phyloP scores from a whole-genome alignment of 2,113 vertebrate species.

The Meriones unguiculatus region DNA sequence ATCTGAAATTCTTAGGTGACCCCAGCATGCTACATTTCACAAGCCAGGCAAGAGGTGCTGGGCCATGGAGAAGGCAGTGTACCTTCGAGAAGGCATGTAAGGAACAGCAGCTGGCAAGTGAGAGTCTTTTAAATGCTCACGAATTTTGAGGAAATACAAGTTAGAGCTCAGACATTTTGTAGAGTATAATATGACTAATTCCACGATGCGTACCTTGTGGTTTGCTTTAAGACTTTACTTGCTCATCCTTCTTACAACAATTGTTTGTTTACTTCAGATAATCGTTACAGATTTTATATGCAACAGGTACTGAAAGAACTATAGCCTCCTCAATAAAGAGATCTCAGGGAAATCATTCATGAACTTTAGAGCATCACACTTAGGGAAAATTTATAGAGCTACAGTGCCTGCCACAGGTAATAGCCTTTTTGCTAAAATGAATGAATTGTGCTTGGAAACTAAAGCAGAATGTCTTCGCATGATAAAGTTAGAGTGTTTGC shows the following conservation, averaged over 20 bases:
- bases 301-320: neutral
- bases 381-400: neutral
- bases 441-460: slow-evolving; percentile 34
- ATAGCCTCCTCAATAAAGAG: neutral
- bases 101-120: neutral
- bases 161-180: neutral
- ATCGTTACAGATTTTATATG: neutral
- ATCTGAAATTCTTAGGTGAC: neutral
- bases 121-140: neutral
- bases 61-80: neutral
- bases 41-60: neutral
- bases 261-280: neutral
- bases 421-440: slow-evolving; percentile 43
- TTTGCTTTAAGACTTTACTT: neutral
- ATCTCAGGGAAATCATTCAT: neutral
- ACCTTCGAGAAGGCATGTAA: neutral
- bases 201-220: neutral
- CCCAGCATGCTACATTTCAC: neutral
- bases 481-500: neutral
- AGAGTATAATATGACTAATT: neutral
- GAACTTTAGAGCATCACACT: slow-evolving; percentile 19
- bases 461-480: neutral
- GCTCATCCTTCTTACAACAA: neutral
- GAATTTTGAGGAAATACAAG: slow-evolving; percentile 39
- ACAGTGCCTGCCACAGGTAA: neutral